Percentiles rank a stretch among this genome's conserved stretches.
phyloP scores from a whole-genome alignment of 2,113 vertebrate species.

The Odocoileus virginianus region DNA sequence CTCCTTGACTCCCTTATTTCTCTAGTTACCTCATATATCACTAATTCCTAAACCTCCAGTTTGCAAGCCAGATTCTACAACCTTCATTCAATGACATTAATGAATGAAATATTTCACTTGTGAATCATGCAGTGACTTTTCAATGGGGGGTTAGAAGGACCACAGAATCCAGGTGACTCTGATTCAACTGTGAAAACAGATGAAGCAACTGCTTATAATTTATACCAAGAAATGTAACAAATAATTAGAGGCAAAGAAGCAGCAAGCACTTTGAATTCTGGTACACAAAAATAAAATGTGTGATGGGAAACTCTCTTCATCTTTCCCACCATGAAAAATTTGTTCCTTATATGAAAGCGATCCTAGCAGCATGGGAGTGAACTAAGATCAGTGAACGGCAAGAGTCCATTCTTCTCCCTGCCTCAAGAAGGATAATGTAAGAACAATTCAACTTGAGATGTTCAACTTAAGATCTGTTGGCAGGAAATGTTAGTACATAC shows the following conservation, averaged over 20 bases:
- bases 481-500: not conserved
- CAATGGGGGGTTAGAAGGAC: not conserved
- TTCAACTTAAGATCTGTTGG: not conserved
- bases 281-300: not conserved
- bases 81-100: not conserved
- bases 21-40: not conserved
- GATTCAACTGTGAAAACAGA: not conserved
- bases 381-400: not conserved
- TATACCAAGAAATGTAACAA: not conserved
- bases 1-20: not conserved
- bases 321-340: not conserved
- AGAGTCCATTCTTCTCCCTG: not conserved
- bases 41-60: not conserved
- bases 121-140: not conserved
- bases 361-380: not conserved
- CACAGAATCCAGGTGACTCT: not conserved
- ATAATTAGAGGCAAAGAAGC: not conserved
- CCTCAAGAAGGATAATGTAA: not conserved
- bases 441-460: not conserved
- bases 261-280: not conserved
- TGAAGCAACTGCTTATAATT: not conserved
- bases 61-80: not conserved
- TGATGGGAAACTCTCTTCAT: not conserved
- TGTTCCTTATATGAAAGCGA: not conserved
- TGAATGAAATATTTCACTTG: not conserved